These are phyloP conservation scores for Phocides pigmalion DNA, from an alignment of 1,140 invertebrate genomes.

Conservation along the genomic window DNA sequence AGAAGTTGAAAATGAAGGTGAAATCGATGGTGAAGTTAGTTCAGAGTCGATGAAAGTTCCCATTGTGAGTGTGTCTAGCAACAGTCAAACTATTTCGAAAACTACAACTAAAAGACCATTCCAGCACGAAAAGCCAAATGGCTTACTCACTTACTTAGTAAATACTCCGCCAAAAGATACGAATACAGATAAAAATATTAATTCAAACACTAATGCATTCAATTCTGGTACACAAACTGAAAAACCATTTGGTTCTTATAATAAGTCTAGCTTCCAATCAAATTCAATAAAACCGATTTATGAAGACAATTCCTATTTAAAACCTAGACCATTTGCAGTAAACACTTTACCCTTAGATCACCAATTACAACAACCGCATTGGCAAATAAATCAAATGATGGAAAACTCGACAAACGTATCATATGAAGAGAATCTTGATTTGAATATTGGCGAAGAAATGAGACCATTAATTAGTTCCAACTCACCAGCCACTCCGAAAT, in stretches of 20 bases:
- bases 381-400: constrained; percentile 77
- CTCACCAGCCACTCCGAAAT: neutral
- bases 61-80: constrained; percentile 61
- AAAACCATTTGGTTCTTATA: constrained; percentile 71
- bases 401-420: constrained; percentile 72
- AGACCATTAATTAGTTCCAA: constrained; percentile 7
- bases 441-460: constrained; percentile 78
- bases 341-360: constrained; percentile 69
- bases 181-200: constrained; percentile 13
- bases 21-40: constrained; percentile 72
- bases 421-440: constrained; percentile 71
- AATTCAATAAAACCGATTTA: constrained; percentile 68
- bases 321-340: constrained; percentile 77
- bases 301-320: constrained; percentile 53
- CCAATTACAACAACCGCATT: constrained; percentile 76
- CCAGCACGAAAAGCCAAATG: constrained; percentile 53
- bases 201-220: constrained; percentile 35
- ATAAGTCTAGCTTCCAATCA: constrained; percentile 59
- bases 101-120: constrained; percentile 45
- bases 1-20: constrained; percentile 51
- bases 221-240: constrained; percentile 80
- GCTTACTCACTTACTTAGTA: no score
- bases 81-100: constrained; percentile 45
- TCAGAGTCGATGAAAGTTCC: constrained; percentile 79
- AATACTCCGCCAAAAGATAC: constrained; percentile 31